Evolutionary conservation across 2,113 vertebrate genomes (phyloP).

Genomic region (Pedetes capensis): DNA sequence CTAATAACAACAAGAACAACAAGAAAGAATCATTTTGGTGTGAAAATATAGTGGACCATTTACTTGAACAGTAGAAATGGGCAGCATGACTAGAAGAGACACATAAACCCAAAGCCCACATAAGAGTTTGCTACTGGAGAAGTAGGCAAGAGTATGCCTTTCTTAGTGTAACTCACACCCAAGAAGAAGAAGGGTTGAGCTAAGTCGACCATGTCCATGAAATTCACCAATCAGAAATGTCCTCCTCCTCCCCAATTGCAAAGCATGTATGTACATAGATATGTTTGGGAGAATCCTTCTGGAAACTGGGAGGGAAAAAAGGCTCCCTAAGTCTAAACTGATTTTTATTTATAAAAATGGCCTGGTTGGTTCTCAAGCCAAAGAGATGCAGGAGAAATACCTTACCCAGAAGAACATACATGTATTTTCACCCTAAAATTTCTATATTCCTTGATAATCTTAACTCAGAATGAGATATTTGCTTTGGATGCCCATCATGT

Average conservation of each 20-base stretch:
- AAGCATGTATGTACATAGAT: neutral
- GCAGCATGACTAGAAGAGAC: neutral
- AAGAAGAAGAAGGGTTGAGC: neutral
- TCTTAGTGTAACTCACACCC: neutral
- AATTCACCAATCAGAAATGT: neutral
- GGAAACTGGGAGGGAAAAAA: neutral
- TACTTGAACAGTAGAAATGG: neutral
- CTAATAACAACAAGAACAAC: too few relatives aligned
- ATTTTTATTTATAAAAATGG: slow-evolving; percentile 18
- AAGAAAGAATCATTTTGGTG: neutral
- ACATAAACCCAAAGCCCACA: neutral
- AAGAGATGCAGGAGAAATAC: neutral
- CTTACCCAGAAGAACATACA: neutral
- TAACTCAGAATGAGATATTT: neutral
- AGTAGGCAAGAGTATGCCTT: neutral
- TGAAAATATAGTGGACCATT: neutral
- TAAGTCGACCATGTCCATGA: neutral
- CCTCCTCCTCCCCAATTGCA: neutral
- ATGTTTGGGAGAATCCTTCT: neutral
- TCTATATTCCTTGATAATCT: neutral
- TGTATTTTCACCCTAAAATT: neutral
- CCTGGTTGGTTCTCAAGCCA: neutral
- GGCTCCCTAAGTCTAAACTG: neutral
- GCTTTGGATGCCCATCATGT: neutral
- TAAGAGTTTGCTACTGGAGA: neutral